Percentiles rank a stretch among this genome's conserved stretches.
These are phyloP conservation scores for Podarcis siculus DNA, from an alignment of 2,797 vertebrate species.

Conservation along the genomic window DNA sequence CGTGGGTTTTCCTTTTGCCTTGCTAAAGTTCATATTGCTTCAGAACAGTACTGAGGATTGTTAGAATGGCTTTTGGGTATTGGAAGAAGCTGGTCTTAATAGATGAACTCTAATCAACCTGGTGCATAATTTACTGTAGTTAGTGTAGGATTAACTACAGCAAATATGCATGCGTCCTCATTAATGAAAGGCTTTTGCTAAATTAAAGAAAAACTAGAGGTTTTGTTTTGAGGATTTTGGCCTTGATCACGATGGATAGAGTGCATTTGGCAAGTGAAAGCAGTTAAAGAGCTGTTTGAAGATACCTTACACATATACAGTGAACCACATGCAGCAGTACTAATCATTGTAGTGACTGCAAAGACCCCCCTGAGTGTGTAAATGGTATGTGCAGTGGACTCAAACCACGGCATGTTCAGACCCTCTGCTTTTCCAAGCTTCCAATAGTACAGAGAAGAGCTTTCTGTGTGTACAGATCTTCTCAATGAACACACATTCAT, in stretches of 20 bases:
- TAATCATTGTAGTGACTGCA: neutral
- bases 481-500: neutral
- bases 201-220: neutral
- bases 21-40: neutral
- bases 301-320: neutral
- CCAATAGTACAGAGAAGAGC: neutral
- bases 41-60: neutral
- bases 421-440: neutral
- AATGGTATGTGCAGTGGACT: neutral
- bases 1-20: neutral
- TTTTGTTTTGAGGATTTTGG: neutral
- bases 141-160: constrained; percentile 9
- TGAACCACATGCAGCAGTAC: neutral
- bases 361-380: too few relatives aligned
- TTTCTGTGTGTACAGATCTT: neutral
- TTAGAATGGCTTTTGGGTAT: neutral
- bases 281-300: neutral
- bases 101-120: constrained; percentile 7
- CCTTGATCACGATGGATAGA: neutral
- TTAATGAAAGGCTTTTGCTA: neutral
- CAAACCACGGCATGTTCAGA: neutral
- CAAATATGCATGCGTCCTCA: neutral
- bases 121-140: constrained; percentile 5
- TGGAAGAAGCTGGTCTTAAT: neutral
- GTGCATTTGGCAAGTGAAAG: neutral